These are phyloP conservation scores for Rhagophthalmus giganteus DNA, from an alignment of 2,888 invertebrate genomes.

Conservation along the genomic window DNA sequence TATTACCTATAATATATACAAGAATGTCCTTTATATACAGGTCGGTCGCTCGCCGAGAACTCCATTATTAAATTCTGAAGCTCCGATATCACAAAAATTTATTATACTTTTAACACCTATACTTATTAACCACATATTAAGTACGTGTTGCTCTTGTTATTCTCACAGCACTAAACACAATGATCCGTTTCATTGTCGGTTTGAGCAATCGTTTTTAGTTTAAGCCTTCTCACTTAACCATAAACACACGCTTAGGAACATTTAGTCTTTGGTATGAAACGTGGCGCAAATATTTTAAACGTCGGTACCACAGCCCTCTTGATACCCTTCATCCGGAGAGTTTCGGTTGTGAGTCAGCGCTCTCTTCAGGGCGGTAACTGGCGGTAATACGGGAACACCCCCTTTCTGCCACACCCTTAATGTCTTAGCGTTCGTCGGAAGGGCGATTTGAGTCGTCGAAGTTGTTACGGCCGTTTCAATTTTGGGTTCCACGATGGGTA, in stretches of 20 bases:
- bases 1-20: constrained; percentile 40
- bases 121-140: constrained; percentile 7
- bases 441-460: constrained; percentile 52
- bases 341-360: constrained; percentile 82
- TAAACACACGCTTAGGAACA: constrained; percentile 33
- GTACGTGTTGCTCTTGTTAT: constrained; percentile 23
- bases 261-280: constrained; percentile 38
- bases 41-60: constrained; percentile 26
- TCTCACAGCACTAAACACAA: constrained; percentile 34
- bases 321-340: constrained; percentile 88
- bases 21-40: constrained; percentile 33
- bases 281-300: constrained; percentile 61
- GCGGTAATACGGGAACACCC: constrained; percentile 79
- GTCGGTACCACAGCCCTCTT: constrained; percentile 91
- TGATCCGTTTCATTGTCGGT: constrained; percentile 25
- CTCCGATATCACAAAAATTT: constrained; percentile 30
- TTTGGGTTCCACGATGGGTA: constrained; percentile 64
- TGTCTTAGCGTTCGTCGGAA: constrained; percentile 72
- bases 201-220: constrained; percentile 27
- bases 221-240: constrained; percentile 13
- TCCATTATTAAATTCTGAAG: constrained; percentile 24
- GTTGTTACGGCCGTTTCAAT: constrained; percentile 48
- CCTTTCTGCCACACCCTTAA: constrained; percentile 86
- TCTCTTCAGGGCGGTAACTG: constrained; percentile 82
- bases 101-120: constrained; percentile 29